Evolutionary conservation across 2,113 vertebrate genomes (phyloP).

Genomic region (Turdus rufiventris): DNA sequence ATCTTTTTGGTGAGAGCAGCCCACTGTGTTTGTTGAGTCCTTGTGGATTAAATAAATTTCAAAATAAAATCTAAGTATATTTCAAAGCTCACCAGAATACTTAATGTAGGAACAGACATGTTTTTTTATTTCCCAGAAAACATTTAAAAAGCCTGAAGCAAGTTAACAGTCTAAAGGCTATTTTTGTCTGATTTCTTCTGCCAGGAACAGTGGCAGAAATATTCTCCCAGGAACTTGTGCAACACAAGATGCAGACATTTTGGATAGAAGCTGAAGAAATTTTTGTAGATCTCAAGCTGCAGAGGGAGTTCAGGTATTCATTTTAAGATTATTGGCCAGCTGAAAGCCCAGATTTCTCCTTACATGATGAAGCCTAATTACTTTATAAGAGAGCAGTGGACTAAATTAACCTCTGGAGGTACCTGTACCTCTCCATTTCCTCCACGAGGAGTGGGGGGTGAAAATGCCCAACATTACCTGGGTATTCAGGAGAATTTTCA

Average conservation of each 20-base stretch:
- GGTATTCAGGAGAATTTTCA: background rate
- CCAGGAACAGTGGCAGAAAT: background rate
- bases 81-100: slow-evolving; percentile 18
- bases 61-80: background rate
- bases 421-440: background rate
- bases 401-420: background rate
- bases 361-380: slow-evolving; percentile 14
- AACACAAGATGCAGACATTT: background rate
- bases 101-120: background rate
- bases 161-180: background rate
- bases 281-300: background rate
- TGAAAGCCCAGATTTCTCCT: background rate
- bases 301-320: background rate
- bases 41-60: background rate
- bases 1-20: background rate
- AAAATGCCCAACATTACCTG: background rate
- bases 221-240: background rate
- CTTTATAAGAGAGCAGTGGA: background rate
- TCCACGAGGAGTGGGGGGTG: background rate
- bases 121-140: background rate
- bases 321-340: slow-evolving; percentile 7
- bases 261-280: background rate
- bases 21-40: background rate
- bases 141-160: background rate
- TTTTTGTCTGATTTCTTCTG: slow-evolving; percentile 1